Conservation (phyloP, 2,113 vertebrate species). For the Notothenia coriiceps region DNA sequence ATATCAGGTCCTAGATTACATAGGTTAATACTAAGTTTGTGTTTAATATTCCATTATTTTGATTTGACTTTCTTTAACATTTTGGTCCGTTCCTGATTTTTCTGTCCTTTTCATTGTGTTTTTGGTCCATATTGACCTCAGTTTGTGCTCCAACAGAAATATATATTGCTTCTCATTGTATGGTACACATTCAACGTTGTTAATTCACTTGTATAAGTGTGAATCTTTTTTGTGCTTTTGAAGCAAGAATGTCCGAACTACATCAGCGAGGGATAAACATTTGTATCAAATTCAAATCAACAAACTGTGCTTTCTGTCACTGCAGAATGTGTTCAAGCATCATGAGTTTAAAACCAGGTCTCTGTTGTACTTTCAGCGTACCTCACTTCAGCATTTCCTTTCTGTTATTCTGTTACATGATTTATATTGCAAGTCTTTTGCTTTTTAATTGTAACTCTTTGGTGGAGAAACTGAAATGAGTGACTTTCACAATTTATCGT, state of each 20-base stretch:
- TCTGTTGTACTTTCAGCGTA: background rate
- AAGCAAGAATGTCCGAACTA: background rate
- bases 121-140: slow-evolving; percentile 9
- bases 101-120: background rate
- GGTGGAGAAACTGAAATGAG: slow-evolving; percentile 46
- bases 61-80: background rate
- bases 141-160: slow-evolving; percentile 36
- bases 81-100: background rate
- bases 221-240: slow-evolving; percentile 49
- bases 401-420: background rate
- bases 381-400: background rate
- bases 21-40: slow-evolving; percentile 1
- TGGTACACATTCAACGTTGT: background rate
- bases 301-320: slow-evolving; percentile 5
- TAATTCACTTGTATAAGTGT: slow-evolving; percentile 17
- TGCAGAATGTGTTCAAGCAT: background rate
- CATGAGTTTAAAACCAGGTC: background rate
- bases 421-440: slow-evolving; percentile 31
- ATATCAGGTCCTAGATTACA: slow-evolving; percentile 18
- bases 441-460: slow-evolving; percentile 52
- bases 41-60: background rate
- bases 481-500: background rate
- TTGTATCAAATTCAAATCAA: background rate
- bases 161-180: slow-evolving; percentile 8
- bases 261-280: background rate